phyloP scores from a whole-genome alignment of 2,888 invertebrate species.

The Lissocephala sabroskyi region DNA sequence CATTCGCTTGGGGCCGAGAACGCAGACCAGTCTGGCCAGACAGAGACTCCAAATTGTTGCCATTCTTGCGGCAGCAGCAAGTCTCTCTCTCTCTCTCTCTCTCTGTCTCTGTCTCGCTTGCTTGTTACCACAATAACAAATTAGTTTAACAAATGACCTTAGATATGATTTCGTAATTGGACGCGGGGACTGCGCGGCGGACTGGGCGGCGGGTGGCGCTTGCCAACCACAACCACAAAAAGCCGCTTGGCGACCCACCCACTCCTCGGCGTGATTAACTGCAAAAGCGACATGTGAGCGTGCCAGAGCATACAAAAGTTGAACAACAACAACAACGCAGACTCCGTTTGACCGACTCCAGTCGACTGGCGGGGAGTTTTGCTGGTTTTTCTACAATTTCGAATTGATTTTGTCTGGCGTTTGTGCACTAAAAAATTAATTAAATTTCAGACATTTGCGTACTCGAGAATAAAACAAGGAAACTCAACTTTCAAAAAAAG shows the following conservation, averaged over 20 bases:
- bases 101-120: too few relatives aligned
- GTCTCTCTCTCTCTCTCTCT: too few relatives aligned
- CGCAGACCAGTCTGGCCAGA: too few relatives aligned
- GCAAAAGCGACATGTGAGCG: slow-evolving; percentile 48
- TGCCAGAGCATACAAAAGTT: slow-evolving; percentile 34
- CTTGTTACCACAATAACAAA: slow-evolving; percentile 42
- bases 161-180: slow-evolving; percentile 64
- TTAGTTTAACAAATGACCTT: slow-evolving; percentile 69
- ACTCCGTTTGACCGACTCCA: too few relatives aligned
- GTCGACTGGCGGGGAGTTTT: not conserved
- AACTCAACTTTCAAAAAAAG: too few relatives aligned
- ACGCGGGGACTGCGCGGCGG: slow-evolving; percentile 16
- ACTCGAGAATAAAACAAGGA: too few relatives aligned
- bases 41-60: slow-evolving; percentile 20
- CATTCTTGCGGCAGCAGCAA: slow-evolving; percentile 14
- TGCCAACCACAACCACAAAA: slow-evolving; percentile 1
- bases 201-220: slow-evolving; percentile 13
- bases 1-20: too few relatives aligned
- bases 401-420: not conserved
- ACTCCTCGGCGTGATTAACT: slow-evolving; percentile 66
- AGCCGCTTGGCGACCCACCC: slow-evolving; percentile 51
- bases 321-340: slow-evolving; percentile 5
- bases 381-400: not conserved
- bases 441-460: too few relatives aligned
- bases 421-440: slow-evolving; percentile 14